Conservation (phyloP, 2,797 vertebrate species). For the Margarornis squamiger region DNA sequence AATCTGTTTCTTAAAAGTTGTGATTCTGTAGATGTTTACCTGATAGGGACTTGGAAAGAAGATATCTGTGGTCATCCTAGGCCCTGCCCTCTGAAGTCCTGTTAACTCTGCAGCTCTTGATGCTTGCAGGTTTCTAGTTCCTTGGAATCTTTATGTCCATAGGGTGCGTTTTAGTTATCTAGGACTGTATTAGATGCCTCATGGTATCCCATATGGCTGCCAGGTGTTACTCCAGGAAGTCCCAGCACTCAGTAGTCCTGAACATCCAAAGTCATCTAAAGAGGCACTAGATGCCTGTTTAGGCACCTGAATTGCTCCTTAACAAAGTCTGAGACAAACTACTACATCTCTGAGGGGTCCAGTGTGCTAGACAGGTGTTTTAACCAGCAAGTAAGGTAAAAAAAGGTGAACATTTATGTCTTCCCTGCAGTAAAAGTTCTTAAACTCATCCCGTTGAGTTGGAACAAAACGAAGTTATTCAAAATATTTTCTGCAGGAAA, state of each 20-base stretch:
- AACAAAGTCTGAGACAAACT: neutral
- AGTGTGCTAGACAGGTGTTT: neutral
- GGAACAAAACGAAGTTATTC: neutral
- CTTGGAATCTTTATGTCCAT: neutral
- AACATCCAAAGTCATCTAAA: neutral
- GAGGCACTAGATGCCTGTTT: neutral
- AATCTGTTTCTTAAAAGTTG: neutral
- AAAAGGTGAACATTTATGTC: neutral
- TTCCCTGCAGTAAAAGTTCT: neutral
- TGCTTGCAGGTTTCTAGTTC: neutral
- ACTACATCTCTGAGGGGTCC: neutral
- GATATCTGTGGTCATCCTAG: neutral
- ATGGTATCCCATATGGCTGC: neutral
- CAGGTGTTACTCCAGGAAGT: neutral
- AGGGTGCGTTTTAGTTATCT: neutral
- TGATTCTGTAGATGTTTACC: neutral
- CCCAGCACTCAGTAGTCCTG: neutral
- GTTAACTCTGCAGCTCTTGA: neutral
- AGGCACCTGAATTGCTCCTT: neutral
- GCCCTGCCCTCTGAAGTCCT: neutral
- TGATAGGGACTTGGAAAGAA: neutral
- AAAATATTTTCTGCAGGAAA: neutral
- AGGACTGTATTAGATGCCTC: neutral
- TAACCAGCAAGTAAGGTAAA: neutral
- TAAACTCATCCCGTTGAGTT: neutral